These are phyloP conservation scores for Amblyornis subalaris DNA, from an alignment of 2,113 vertebrate genomes.

Conservation along the genomic window DNA sequence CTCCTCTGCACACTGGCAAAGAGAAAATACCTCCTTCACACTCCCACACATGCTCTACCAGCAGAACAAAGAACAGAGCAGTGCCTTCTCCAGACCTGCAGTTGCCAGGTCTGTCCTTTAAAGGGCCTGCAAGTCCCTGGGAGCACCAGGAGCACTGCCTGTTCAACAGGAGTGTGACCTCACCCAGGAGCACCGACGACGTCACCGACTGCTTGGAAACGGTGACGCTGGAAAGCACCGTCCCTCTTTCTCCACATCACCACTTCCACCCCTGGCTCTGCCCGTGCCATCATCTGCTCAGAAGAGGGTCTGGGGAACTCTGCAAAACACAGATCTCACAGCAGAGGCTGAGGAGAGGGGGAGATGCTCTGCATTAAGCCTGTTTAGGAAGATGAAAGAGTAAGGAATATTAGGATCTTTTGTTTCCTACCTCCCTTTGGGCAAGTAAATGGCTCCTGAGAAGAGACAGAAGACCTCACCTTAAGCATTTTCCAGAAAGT, in stretches of 20 bases:
- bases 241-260: background rate
- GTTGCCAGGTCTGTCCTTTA: background rate
- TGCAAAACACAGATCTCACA: background rate
- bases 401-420: background rate
- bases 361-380: background rate
- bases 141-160: background rate
- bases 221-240: background rate
- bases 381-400: background rate
- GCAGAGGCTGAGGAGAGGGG: background rate
- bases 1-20: background rate
- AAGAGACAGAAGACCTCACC: background rate
- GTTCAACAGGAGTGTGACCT: background rate
- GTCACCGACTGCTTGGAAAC: background rate
- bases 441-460: background rate
- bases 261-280: background rate
- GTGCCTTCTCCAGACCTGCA: background rate
- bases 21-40: slow-evolving; percentile 20
- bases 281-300: background rate
- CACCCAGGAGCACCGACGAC: background rate
- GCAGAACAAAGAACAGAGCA: background rate
- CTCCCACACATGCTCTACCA: background rate
- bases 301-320: background rate
- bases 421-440: background rate
- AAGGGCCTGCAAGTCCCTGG: background rate
- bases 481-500: background rate